phyloP scores from a whole-genome alignment of 2,888 invertebrate species.

The Plemyria rubiginata region DNA sequence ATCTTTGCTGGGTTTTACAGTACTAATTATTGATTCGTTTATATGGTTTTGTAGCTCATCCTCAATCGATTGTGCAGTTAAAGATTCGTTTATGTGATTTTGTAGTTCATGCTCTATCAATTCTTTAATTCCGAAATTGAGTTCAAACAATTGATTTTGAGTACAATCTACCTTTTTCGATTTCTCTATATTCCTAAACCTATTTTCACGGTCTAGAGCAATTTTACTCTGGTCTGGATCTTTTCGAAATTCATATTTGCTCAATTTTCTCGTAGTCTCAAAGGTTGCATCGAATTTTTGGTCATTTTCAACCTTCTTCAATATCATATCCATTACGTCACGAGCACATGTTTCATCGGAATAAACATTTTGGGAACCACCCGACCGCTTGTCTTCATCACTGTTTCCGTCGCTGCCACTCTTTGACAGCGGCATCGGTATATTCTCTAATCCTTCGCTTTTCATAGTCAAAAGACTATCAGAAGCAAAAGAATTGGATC shows the following conservation, averaged over 20 bases:
- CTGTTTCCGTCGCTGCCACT: conserved; percentile 31
- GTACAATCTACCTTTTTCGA: conserved; percentile 32
- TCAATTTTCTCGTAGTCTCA: conserved; percentile 45
- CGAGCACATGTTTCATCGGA: conserved; percentile 54
- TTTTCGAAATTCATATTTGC: conserved; percentile 54
- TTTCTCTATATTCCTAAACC: conserved; percentile 37
- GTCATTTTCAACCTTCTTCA: conserved; percentile 54
- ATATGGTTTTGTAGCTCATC: conserved; percentile 58
- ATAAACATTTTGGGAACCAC: conserved; percentile 29
- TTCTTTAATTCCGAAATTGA: conserved; percentile 53
- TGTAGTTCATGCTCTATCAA: conserved; percentile 55
- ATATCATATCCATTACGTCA: conserved; percentile 55
- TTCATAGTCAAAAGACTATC: conserved; percentile 37
- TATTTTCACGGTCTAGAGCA: conserved; percentile 52
- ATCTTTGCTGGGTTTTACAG: conserved; percentile 57
- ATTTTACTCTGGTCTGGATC: conserved; percentile 51
- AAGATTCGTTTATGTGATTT: conserved; percentile 58
- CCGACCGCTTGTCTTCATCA: conserved; percentile 31
- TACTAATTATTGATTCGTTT: conserved; percentile 53
- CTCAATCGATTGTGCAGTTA: conserved; percentile 56
- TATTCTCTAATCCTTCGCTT: conserved; percentile 43
- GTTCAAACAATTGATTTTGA: conserved; percentile 33
- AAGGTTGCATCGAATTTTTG: conserved; percentile 50
- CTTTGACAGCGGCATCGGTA: conserved; percentile 46
- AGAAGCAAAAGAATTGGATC: conserved; percentile 35